Evolutionary conservation across 2,113 vertebrate genomes (phyloP), one percentile per base, ranked within the genome.

Genomic region (Acrocephalus arundinaceus): DNA sequence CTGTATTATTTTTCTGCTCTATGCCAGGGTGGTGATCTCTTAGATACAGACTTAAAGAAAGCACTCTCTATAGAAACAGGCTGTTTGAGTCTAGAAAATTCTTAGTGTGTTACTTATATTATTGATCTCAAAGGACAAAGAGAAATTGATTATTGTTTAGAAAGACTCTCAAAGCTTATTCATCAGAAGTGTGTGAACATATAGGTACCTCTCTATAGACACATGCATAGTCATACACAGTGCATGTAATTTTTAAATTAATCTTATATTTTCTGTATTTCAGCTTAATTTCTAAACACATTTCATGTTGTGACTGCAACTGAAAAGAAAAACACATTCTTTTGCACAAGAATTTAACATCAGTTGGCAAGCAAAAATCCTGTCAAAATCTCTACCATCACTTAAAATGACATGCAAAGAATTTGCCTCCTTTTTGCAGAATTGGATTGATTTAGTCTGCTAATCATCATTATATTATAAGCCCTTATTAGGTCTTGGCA

Each of bases 1-100:
- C 84, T 89, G 33, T 85, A 74, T 90, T 90, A 76, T 92, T 82
- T 87, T 91, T 65, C 67, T 76, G 49, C 39, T 90, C 59, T 63
- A 1, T 65, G 68, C 61, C 68, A 78, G 70, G 25, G 73, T 49
- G n/a, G 51, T 57, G 83, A 92, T 89, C 83, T 90, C 95, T 94
- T 33, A 37, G 45, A 89, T 58, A 83, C 17, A 92, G 79, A 33
- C 88, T 80, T 61, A 61, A 90, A 93, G 46, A 73, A 77, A 86
- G 57, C 51, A 52, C 23, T 83, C 90, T 67, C 65, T 87, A 37
- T 18, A 83, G 72, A 93, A 94, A 83, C 22, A 74, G 55, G 67
- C 24, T 78, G 1, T 22, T 65, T 37, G 22, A 54, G 76, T 25
- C 72, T 78, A 74, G 83, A 92, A 72, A 61, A 72, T 49, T 41